These are phyloP conservation scores for Andrena haemorrhoa DNA, from an alignment of 2,888 invertebrate species.

Conservation along the genomic window DNA sequence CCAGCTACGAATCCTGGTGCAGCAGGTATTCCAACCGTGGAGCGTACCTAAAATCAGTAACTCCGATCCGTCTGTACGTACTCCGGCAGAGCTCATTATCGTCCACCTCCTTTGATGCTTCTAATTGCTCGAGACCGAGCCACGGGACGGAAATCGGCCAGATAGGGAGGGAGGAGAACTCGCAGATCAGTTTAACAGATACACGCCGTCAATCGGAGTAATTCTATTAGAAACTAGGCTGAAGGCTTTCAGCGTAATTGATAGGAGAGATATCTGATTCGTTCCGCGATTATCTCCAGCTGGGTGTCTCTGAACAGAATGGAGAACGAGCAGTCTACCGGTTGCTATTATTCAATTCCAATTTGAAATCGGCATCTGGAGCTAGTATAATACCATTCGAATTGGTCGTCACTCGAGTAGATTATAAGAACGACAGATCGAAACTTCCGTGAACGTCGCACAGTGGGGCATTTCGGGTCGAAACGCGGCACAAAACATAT, in stretches of 20 bases:
- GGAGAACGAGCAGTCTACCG: no score
- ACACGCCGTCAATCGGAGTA: constrained; percentile 15
- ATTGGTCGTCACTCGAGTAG: no score
- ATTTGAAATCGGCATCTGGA: no score
- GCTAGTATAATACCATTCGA: no score
- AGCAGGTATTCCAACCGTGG: constrained; percentile 16
- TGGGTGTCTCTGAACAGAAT: neutral
- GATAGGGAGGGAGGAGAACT: neutral
- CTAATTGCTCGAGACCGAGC: constrained; percentile 59
- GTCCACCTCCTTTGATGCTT: constrained; percentile 54
- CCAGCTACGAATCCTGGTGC: constrained; percentile 20
- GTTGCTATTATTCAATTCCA: no score
- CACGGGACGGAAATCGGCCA: constrained; percentile 44
- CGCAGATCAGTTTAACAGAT: constrained; percentile 53
- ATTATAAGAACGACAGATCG: no score
- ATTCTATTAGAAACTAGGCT: constrained; percentile 42
- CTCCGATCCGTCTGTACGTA: constrained; percentile 63
- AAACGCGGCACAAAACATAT: no score
- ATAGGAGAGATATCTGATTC: constrained; percentile 23
- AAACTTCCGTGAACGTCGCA: constrained; percentile 20
- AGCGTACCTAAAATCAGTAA: constrained; percentile 67
- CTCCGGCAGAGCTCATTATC: constrained; percentile 61
- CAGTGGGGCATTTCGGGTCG: no score
- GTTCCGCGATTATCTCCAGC: constrained; percentile 24
- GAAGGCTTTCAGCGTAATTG: constrained; percentile 33